phyloP scores from a whole-genome alignment of 64 coral and sea anemone species.

The Actinia equina region DNA sequence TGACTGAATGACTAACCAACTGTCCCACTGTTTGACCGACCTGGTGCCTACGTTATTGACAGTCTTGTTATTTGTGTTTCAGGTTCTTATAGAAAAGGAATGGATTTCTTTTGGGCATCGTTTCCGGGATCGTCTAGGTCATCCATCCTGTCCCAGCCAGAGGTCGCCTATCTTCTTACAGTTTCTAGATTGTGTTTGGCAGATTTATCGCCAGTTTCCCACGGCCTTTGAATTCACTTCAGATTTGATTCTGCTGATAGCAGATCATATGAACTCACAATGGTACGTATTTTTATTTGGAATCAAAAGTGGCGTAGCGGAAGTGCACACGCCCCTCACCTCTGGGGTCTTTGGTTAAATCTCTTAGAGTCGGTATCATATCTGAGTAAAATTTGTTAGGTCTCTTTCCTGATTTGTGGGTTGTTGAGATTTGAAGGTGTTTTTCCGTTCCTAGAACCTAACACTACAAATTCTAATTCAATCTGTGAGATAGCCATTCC shows the following conservation, averaged over 20 bases:
- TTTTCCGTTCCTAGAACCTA: too few relatives aligned
- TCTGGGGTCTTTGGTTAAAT: too few relatives aligned
- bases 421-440: too few relatives aligned
- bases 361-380: too few relatives aligned
- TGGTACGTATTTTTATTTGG: slow-evolving; percentile 51
- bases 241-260: slow-evolving; percentile 75
- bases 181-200: slow-evolving; percentile 95
- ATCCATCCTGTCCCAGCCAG: slow-evolving; percentile 86
- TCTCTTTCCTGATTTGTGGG: too few relatives aligned
- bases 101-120: slow-evolving; percentile 99
- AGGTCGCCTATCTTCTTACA: slow-evolving; percentile 91
- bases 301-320: background rate
- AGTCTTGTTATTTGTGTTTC: background rate
- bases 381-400: too few relatives aligned
- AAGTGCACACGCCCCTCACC: too few relatives aligned
- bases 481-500: too few relatives aligned
- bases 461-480: too few relatives aligned
- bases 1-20: too few relatives aligned
- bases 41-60: too few relatives aligned
- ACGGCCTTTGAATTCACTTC: slow-evolving; percentile 86
- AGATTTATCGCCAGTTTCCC: slow-evolving; percentile 84
- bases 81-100: slow-evolving; percentile 96
- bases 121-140: slow-evolving; percentile 83
- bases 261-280: slow-evolving; percentile 89
- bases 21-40: background rate